Evolutionary conservation across 2,888 invertebrate genomes (phyloP).

Genomic region (Resseliella maxima): DNA sequence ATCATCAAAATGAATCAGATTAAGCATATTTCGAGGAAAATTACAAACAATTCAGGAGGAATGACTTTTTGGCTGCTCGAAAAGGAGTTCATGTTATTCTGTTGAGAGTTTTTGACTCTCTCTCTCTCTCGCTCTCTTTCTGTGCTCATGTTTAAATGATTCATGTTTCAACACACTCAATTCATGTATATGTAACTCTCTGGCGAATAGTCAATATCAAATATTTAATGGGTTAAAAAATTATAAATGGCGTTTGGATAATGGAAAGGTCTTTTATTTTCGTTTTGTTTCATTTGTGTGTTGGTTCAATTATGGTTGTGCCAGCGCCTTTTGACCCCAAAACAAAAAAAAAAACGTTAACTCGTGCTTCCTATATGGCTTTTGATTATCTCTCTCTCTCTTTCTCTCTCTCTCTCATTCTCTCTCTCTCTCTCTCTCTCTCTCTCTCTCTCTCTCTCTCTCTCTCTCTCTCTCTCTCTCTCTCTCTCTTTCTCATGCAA

Average conservation of each 20-base stretch:
- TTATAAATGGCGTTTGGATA: neutral
- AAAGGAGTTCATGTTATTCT: no score
- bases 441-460: neutral
- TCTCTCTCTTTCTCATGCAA: no score
- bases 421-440: neutral
- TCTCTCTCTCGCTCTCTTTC: no score
- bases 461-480: neutral
- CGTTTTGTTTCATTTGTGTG: neutral
- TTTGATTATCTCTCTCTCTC: neutral
- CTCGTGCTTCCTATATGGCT: neutral
- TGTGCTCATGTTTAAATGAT: no score
- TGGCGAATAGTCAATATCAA: neutral
- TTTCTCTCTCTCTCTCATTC: no score
- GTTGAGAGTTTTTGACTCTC: no score
- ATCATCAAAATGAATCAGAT: neutral
- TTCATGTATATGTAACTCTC: constrained; percentile 2
- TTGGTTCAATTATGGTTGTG: neutral
- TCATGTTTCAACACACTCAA: neutral
- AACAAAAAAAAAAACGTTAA: no score
- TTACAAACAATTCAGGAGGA: neutral
- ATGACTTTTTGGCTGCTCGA: no score
- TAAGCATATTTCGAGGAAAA: neutral
- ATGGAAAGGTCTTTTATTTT: neutral
- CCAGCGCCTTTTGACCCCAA: constrained; percentile 1
- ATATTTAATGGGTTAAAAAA: constrained; percentile 38